Conservation (phyloP, 2,113 vertebrate species). For the Larimichthys polyactis region DNA sequence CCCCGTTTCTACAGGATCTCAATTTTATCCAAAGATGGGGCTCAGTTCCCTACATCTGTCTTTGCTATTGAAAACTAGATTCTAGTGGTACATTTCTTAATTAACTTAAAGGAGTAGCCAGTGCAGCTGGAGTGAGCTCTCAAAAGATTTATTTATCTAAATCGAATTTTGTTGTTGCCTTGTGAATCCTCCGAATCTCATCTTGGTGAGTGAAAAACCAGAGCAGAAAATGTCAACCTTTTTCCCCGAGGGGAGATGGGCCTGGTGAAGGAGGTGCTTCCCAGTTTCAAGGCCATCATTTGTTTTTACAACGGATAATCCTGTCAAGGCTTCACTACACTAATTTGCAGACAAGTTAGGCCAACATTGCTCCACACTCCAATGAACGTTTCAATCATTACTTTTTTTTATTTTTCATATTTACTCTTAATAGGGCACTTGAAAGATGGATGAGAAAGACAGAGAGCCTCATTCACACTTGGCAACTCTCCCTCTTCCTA, state of each 20-base stretch:
- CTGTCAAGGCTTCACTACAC: constrained; percentile 23
- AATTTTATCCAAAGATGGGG: not conserved
- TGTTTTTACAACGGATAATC: constrained; percentile 58
- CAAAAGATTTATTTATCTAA: not conserved
- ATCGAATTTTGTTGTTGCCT: not conserved
- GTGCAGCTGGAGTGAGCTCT: not conserved
- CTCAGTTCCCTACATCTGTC: not conserved
- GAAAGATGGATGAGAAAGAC: constrained; percentile 33
- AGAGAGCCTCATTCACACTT: constrained; percentile 17
- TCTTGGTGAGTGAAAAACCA: not conserved
- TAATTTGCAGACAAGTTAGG: constrained; percentile 26
- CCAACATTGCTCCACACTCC: not conserved
- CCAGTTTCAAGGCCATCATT: constrained; percentile 50
- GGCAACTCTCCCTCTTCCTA: not conserved
- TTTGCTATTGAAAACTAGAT: not conserved
- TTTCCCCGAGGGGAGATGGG: constrained; percentile 6
- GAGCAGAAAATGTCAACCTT: not conserved
- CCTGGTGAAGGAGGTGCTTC: constrained; percentile 20
- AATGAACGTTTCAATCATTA: constrained; percentile 1
- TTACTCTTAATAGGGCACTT: not conserved
- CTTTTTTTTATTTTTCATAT: not conserved
- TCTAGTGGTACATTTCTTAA: not conserved
- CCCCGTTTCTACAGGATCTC: not conserved
- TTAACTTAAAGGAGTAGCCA: not conserved
- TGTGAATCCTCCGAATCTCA: not conserved